Percentiles rank a stretch among this genome's conserved stretches.
phyloP scores from a whole-genome alignment of 2,797 vertebrate genomes.

The Platalea minor region DNA sequence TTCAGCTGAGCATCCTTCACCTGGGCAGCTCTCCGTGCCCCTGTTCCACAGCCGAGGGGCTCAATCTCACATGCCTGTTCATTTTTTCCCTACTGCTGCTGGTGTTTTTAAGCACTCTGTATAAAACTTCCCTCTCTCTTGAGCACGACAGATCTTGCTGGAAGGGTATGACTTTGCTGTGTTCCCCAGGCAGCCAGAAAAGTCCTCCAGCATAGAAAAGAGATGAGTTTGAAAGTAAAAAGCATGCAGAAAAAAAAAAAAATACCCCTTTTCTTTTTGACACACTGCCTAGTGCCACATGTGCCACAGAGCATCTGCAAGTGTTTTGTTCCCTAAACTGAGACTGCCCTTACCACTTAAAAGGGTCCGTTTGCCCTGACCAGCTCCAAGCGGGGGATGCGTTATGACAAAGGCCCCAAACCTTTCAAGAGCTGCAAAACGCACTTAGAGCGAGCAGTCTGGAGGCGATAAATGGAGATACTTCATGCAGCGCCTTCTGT shows the following conservation, averaged over 20 bases:
- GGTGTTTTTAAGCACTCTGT: neutral
- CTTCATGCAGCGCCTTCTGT: neutral
- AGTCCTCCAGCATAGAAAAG: neutral
- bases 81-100: neutral
- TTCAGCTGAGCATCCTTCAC: neutral
- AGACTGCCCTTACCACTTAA: neutral
- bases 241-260: neutral
- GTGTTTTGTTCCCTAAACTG: neutral
- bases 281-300: neutral
- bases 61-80: neutral
- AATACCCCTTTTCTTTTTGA: neutral
- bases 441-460: neutral
- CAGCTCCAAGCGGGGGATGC: neutral
- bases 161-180: neutral
- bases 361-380: neutral
- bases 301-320: neutral
- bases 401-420: neutral
- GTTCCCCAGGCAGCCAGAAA: neutral
- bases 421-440: neutral
- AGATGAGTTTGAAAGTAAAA: neutral
- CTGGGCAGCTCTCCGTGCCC: neutral
- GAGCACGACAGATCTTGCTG: neutral
- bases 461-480: neutral
- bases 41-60: accelerated
- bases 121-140: neutral